phyloP scores from a whole-genome alignment of 2,888 invertebrate genomes.

The Melangyna quadrimaculata region DNA sequence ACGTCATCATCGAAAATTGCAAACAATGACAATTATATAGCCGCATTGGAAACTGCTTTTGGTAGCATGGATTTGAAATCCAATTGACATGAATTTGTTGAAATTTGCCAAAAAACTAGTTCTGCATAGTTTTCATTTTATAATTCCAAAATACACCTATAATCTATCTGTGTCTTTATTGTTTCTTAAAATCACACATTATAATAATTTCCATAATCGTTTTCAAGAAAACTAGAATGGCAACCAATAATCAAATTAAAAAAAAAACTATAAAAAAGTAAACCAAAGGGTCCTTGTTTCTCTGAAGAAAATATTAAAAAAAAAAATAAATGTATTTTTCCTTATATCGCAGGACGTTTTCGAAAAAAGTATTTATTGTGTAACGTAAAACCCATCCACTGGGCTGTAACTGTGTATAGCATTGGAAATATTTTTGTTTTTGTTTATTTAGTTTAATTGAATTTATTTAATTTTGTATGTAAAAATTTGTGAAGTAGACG shows the following conservation, averaged over 20 bases:
- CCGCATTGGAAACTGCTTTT: slow-evolving; percentile 78
- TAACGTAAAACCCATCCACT: not conserved
- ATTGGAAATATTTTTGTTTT: slow-evolving; percentile 19
- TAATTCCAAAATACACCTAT: slow-evolving; percentile 36
- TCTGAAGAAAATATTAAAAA: not conserved
- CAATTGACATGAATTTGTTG: slow-evolving; percentile 76
- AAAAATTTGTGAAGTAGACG: slow-evolving; percentile 33
- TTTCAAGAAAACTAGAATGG: slow-evolving; percentile 33
- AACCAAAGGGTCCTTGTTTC: slow-evolving; percentile 47
- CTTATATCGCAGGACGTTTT: not conserved
- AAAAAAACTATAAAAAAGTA: slow-evolving; percentile 3
- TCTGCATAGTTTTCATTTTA: slow-evolving; percentile 48
- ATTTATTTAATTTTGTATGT: slow-evolving; percentile 42
- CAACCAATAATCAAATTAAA: not conserved
- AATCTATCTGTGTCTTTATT: slow-evolving; percentile 33
- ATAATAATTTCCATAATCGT: not conserved
- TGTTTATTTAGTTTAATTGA: slow-evolving; percentile 30
- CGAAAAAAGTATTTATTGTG: not conserved
- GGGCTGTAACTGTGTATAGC: slow-evolving; percentile 17
- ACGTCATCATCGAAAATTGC: slow-evolving; percentile 78
- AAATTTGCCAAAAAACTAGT: slow-evolving; percentile 63
- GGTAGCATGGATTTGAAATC: slow-evolving; percentile 79
- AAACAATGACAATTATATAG: slow-evolving; percentile 80
- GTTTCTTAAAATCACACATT: slow-evolving; percentile 18
- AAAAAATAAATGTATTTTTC: not conserved